Evolutionary conservation across 2,113 vertebrate genomes (phyloP).

Genomic region (Rana temporaria): DNA sequence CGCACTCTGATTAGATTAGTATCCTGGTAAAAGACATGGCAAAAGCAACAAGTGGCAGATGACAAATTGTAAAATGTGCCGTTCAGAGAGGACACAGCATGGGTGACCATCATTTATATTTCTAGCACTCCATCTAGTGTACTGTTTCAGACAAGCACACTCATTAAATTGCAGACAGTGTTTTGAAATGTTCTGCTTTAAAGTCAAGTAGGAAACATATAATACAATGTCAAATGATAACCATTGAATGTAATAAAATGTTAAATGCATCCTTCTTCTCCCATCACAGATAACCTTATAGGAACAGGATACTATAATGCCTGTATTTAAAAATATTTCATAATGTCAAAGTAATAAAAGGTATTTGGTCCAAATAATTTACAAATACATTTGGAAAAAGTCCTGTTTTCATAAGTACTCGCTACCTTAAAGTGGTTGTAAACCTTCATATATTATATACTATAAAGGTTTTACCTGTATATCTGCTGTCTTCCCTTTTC

Average conservation of each 20-base stretch:
- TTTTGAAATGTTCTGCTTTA: not conserved
- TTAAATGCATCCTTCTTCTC: not conserved
- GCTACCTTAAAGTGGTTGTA: no score
- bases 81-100: slow-evolving; percentile 13
- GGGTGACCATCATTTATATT: slow-evolving; percentile 13
- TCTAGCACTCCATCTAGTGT: slow-evolving; percentile 26
- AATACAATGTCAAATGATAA: not conserved
- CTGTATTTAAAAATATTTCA: no score
- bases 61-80: slow-evolving; percentile 27
- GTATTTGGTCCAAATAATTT: no score
- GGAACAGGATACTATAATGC: not conserved
- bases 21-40: slow-evolving; percentile 11
- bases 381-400: no score
- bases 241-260: slow-evolving; percentile 1
- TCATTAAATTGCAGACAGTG: slow-evolving; percentile 27
- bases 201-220: not conserved
- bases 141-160: not conserved
- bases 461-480: no score
- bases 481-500: no score
- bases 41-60: slow-evolving; percentile 35
- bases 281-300: not conserved
- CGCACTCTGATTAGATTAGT: slow-evolving; percentile 43
- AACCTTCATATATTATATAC: no score
- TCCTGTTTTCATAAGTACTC: no score
- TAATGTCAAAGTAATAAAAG: no score